A percentile compares a stretch with the other conserved stretches of the same genome.
Conservation (phyloP, 2,888 invertebrate species). For the Acheta domesticus region DNA sequence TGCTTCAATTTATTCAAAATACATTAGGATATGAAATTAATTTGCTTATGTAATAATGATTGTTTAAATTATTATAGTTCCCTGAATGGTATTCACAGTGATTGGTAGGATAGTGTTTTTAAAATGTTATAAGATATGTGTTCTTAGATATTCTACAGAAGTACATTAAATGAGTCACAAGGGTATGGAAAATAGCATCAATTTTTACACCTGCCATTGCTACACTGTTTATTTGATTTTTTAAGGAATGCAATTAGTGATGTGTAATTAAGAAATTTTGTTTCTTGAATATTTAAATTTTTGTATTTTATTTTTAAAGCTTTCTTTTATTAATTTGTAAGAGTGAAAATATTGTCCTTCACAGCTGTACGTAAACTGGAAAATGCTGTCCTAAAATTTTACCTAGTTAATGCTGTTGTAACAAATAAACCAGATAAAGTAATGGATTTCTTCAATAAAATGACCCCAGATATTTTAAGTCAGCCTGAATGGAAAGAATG, state of each 20-base stretch:
- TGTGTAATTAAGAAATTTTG: not conserved
- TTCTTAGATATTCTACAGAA: too few species aligned
- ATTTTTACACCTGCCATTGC: too few species aligned
- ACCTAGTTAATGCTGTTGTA: slow-evolving; percentile 79
- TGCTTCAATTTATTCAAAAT: too few species aligned
- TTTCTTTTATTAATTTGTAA: not conserved
- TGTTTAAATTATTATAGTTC: too few species aligned
- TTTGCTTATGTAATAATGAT: too few species aligned
- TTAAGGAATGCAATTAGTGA: not conserved
- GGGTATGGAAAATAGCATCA: too few species aligned
- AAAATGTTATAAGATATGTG: too few species aligned
- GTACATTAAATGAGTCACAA: too few species aligned
- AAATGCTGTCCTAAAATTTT: slow-evolving; percentile 81
- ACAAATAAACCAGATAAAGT: slow-evolving; percentile 82
- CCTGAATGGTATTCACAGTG: too few species aligned
- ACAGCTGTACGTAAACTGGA: slow-evolving; percentile 77
- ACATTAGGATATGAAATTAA: too few species aligned
- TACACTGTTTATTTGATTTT: not conserved
- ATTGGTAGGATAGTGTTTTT: too few species aligned
- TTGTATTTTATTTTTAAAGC: not conserved
- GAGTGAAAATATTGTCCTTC: not conserved
- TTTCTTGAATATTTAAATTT: not conserved
- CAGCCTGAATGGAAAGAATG: slow-evolving; percentile 95
- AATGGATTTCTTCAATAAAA: slow-evolving; percentile 81
- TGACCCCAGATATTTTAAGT: slow-evolving; percentile 81